These are phyloP conservation scores for Agrochola lota DNA, from an alignment of 2,888 invertebrate genomes.

Conservation along the genomic window DNA sequence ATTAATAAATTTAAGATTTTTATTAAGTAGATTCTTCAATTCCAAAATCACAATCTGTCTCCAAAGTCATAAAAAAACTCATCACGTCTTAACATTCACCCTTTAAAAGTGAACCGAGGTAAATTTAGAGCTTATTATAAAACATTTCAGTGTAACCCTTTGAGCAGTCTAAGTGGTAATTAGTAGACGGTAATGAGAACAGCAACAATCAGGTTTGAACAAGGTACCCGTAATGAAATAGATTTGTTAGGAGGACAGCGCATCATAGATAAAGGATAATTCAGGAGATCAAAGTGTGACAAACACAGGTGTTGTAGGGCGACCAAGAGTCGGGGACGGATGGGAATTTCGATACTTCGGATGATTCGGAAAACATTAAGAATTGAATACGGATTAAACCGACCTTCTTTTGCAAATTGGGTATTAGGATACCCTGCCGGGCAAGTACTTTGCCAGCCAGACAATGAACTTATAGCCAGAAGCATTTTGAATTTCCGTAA, in stretches of 20 bases:
- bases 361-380: background rate
- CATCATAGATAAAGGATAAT: slow-evolving; percentile 76
- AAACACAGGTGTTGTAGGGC: slow-evolving; percentile 74
- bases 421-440: too few species aligned
- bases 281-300: slow-evolving; percentile 81
- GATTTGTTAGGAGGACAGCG: slow-evolving; percentile 59
- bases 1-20: background rate
- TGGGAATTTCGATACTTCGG: background rate
- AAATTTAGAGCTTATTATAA: slow-evolving; percentile 48
- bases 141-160: slow-evolving; percentile 53
- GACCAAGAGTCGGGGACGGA: slow-evolving; percentile 36
- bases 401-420: background rate
- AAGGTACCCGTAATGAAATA: slow-evolving; percentile 41
- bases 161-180: slow-evolving; percentile 63
- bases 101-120: slow-evolving; percentile 11
- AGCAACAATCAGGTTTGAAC: slow-evolving; percentile 66
- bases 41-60: background rate
- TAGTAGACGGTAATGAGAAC: slow-evolving; percentile 66
- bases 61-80: background rate
- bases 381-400: too few species aligned
- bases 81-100: slow-evolving; percentile 1
- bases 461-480: background rate
- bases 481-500: background rate
- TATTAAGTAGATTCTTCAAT: background rate
- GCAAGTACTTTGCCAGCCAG: too few species aligned